phyloP scores from a whole-genome alignment of 2,113 vertebrate genomes.

The Pampusana beccarii region DNA sequence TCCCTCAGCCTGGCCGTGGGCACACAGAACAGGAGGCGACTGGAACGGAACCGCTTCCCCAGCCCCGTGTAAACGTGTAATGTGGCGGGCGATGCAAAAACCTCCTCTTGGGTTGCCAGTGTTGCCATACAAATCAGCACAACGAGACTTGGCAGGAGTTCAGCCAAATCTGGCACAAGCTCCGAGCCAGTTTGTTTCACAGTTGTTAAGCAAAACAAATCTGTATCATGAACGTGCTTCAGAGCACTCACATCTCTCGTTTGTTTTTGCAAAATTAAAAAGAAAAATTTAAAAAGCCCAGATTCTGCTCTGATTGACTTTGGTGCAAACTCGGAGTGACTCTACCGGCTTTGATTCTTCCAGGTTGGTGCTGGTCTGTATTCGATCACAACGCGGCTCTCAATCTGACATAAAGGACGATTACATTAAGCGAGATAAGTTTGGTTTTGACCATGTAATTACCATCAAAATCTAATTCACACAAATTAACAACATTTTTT shows the following conservation, averaged over 20 bases:
- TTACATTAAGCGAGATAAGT: neutral
- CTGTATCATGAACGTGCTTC: neutral
- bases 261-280: neutral
- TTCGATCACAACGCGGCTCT: neutral
- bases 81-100: constrained; percentile 34
- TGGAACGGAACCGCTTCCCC: constrained; percentile 29
- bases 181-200: constrained; percentile 23
- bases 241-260: neutral
- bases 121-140: constrained; percentile 54
- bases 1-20: neutral
- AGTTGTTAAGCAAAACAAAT: constrained; percentile 58
- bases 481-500: neutral
- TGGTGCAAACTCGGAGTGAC: neutral
- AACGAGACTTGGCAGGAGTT: constrained; percentile 30
- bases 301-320: neutral
- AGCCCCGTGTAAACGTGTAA: neutral
- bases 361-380: neutral
- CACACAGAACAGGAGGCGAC: constrained; percentile 1
- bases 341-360: neutral
- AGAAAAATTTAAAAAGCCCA: neutral
- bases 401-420: neutral
- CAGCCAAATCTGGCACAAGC: constrained; percentile 24
- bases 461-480: neutral
- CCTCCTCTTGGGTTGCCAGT: neutral
- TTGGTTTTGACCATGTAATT: neutral